Percentiles rank a stretch among this genome's conserved stretches.
These are phyloP conservation scores for Acropora tenuis DNA, from an alignment of 64 coral and sea anemone species.

Conservation along the genomic window DNA sequence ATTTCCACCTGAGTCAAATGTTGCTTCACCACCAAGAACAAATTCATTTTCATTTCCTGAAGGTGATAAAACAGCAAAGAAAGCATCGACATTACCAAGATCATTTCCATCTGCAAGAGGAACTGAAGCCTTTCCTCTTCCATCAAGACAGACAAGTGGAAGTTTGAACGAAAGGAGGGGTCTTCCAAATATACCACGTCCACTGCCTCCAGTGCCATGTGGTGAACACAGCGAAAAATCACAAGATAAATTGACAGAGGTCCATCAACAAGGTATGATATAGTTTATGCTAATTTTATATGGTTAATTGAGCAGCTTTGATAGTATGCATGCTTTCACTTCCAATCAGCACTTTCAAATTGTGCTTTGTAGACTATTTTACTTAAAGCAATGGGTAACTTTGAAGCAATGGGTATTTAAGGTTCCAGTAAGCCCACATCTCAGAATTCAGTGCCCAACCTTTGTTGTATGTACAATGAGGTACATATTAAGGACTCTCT, in stretches of 20 bases:
- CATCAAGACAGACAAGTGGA: not conserved
- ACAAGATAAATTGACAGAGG: not conserved
- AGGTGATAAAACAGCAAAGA: not conserved
- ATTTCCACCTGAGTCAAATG: not conserved
- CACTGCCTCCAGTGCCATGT: not conserved
- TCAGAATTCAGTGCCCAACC: too few species aligned
- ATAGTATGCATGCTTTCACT: too few species aligned
- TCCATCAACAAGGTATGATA: not conserved
- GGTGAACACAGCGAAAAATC: not conserved
- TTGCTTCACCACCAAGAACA: conserved; percentile 2
- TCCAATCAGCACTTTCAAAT: too few species aligned
- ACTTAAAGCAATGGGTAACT: too few species aligned
- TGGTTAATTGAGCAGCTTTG: not conserved
- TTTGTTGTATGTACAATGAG: too few species aligned
- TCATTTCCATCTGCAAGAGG: not conserved
- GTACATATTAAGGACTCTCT: too few species aligned
- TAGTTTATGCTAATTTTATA: not conserved
- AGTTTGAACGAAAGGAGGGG: not conserved
- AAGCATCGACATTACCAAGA: conserved; percentile 31
- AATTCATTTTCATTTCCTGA: conserved; percentile 29
- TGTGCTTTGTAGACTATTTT: too few species aligned
- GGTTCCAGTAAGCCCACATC: too few species aligned
- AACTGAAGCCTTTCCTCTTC: not conserved
- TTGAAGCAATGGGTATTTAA: too few species aligned
- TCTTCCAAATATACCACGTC: not conserved